phyloP scores from a whole-genome alignment of 2,888 invertebrate species.

The Eristalinus sepulchralis region DNA sequence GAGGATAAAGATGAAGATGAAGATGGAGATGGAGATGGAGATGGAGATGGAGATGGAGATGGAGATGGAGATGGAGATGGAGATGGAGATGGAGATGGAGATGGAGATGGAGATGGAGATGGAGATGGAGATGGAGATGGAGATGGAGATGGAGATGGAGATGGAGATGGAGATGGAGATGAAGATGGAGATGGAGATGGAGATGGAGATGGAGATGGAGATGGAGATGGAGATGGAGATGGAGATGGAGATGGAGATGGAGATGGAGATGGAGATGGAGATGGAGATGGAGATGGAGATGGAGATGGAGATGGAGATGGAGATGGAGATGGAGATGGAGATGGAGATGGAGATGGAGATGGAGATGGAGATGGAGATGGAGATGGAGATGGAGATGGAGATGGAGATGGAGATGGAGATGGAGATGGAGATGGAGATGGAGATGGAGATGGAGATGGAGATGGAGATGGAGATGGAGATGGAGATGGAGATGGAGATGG shows the following conservation, averaged over 20 bases:
- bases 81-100: slow-evolving; percentile 12
- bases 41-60: slow-evolving; percentile 1
- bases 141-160: not conserved
- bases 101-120: slow-evolving; percentile 16
- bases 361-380: not conserved
- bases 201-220: slow-evolving; percentile 13
- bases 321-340: not conserved
- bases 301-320: not conserved
- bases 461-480: not conserved
- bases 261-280: not conserved
- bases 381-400: not conserved
- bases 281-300: not conserved
- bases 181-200: slow-evolving; percentile 1
- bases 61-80: slow-evolving; percentile 4
- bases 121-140: slow-evolving; percentile 9
- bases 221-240: slow-evolving; percentile 18
- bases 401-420: not conserved
- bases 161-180: not conserved
- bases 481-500: not conserved
- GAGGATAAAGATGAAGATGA: not conserved
- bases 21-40: not conserved
- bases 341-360: not conserved
- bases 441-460: not conserved
- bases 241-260: not conserved
- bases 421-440: not conserved